phyloP scores from a whole-genome alignment of 30 jellyfish, hydroid and myxozoan genomes.

The Turritopsis rubra region DNA sequence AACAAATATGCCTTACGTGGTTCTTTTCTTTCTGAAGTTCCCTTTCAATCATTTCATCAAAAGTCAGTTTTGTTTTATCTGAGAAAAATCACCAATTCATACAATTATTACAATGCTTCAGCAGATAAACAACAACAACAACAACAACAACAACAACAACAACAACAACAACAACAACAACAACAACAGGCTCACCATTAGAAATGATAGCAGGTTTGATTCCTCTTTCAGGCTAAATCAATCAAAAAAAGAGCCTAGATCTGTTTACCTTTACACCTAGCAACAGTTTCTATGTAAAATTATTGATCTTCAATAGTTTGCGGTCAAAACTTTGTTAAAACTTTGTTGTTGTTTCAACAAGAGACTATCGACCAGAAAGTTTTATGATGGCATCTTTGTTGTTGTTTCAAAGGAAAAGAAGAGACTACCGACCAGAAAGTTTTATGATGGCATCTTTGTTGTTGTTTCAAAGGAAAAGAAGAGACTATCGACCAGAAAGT shows the following conservation, averaged over 20 bases:
- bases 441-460: too few species aligned
- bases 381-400: too few species aligned
- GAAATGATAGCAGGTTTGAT: not conserved
- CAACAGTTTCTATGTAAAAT: too few species aligned
- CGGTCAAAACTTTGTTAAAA: too few species aligned
- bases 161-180: not conserved
- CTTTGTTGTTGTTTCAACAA: too few species aligned
- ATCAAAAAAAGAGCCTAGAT: not conserved
- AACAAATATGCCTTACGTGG: not conserved
- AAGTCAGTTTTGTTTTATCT: not conserved
- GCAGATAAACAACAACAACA: not conserved
- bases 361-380: too few species aligned
- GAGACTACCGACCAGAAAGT: too few species aligned
- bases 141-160: not conserved
- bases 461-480: too few species aligned
- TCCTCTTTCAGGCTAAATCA: not conserved
- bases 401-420: too few species aligned
- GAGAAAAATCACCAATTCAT: not conserved
- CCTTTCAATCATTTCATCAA: slow-evolving; percentile 12
- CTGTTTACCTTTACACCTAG: too few species aligned
- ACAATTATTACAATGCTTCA: not conserved
- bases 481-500: too few species aligned
- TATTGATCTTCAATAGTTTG: too few species aligned
- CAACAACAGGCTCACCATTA: not conserved
- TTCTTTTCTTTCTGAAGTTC: slow-evolving; percentile 7